Conservation (phyloP, 2,888 invertebrate genomes). For the Laspeyria flexula region DNA sequence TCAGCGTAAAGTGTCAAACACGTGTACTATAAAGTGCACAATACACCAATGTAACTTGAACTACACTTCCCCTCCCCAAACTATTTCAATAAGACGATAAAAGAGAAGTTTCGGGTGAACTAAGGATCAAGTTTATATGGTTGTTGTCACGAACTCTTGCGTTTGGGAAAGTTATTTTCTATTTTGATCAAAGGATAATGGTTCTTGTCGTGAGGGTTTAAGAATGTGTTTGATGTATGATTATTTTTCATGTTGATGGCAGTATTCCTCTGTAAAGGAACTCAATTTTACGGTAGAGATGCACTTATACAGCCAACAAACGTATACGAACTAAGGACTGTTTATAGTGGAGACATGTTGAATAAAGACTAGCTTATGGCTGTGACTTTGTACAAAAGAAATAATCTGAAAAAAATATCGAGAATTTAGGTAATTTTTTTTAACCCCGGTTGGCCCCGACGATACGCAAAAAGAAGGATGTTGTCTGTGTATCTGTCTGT, state of each 20-base stretch:
- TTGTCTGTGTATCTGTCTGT: too few species aligned
- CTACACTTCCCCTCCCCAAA: constrained; percentile 27
- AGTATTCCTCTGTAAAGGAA: constrained; percentile 55
- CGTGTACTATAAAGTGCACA: constrained; percentile 50
- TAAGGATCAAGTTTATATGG: constrained; percentile 49
- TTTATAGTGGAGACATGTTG: constrained; percentile 4
- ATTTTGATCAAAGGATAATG: constrained; percentile 38
- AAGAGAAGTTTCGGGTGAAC: constrained; percentile 28
- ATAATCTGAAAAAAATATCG: too few species aligned
- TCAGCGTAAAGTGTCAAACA: constrained; percentile 58
- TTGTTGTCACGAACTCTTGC: constrained; percentile 37
- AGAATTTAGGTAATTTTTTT: too few species aligned
- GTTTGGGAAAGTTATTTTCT: constrained; percentile 40
- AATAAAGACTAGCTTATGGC: background rate
- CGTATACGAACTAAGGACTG: constrained; percentile 42
- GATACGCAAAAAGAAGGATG: too few species aligned
- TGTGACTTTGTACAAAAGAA: too few species aligned
- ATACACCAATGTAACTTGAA: constrained; percentile 43
- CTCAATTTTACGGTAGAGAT: constrained; percentile 71
- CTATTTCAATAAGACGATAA: constrained; percentile 26
- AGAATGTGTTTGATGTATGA: constrained; percentile 17
- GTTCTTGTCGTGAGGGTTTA: constrained; percentile 36
- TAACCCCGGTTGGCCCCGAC: too few species aligned
- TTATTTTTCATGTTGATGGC: constrained; percentile 36
- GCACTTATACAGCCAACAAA: constrained; percentile 51